Evolutionary conservation across 2,797 vertebrate species (phyloP).

Genomic region (Garrulus glandarius): DNA sequence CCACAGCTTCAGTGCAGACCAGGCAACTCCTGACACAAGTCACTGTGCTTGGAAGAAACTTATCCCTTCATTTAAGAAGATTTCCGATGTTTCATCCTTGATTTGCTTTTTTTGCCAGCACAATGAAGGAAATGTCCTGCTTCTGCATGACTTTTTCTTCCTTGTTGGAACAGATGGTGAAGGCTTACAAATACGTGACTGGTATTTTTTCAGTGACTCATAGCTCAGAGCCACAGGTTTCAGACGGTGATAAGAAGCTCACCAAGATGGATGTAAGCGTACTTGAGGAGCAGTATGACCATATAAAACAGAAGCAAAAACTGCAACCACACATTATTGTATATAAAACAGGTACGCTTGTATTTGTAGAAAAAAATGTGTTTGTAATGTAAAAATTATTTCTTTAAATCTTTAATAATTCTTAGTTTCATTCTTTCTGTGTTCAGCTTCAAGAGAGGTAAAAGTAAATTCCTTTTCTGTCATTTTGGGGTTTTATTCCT

Average conservation of each 20-base stretch:
- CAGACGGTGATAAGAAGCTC: conserved; percentile 46
- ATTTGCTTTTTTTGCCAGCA: background rate
- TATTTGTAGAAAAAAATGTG: background rate
- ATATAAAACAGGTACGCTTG: conserved; percentile 76
- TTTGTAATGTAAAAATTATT: background rate
- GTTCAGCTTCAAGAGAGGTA: background rate
- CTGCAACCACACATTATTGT: conserved; percentile 72
- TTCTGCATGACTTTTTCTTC: conserved; percentile 69
- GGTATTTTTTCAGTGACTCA: conserved; percentile 72
- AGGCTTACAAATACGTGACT: conserved; percentile 64
- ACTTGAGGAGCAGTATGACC: conserved; percentile 77
- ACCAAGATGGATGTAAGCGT: conserved; percentile 77
- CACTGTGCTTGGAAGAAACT: background rate
- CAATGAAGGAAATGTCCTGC: conserved; percentile 66
- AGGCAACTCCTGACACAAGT: background rate
- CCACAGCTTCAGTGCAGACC: background rate
- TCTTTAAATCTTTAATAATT: background rate
- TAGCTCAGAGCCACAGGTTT: conserved; percentile 50
- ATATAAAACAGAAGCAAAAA: conserved; percentile 75
- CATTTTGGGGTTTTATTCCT: background rate
- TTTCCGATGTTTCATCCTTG: background rate
- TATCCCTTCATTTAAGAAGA: background rate
- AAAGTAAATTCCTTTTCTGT: background rate
- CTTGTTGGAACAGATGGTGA: conserved; percentile 71
- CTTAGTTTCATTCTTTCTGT: background rate